These are phyloP conservation scores for Hydrozoanthus gracilis DNA, from an alignment of 92 coral and sea anemone species.

Conservation along the genomic window DNA sequence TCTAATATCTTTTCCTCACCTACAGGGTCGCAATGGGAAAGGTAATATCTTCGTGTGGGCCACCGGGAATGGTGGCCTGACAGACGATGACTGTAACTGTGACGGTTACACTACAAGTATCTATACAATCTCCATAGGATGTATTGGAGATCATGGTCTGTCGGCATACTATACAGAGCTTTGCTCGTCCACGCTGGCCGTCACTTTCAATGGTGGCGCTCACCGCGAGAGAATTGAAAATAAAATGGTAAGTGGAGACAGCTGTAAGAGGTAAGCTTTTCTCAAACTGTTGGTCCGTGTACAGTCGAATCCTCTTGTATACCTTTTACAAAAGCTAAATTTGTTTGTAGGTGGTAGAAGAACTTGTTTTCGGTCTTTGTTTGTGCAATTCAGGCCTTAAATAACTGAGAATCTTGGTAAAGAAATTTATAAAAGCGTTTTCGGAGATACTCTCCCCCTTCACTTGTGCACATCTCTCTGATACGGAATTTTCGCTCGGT, in stretches of 20 bases:
- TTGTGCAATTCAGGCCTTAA: no score
- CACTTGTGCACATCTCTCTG: no score
- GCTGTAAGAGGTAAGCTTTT: no score
- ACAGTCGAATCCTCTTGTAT: no score
- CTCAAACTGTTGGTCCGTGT: no score
- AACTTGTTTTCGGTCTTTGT: no score
- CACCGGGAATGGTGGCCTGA: slow-evolving; percentile 95
- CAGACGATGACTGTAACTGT: slow-evolving; percentile 95
- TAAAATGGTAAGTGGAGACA: slow-evolving; percentile 68
- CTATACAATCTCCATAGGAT: slow-evolving; percentile 90
- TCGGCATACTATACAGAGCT: slow-evolving; percentile 92
- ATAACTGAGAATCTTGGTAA: no score
- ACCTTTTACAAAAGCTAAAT: no score
- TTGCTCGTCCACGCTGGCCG: slow-evolving; percentile 91
- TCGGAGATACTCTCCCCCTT: no score
- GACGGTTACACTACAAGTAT: slow-evolving; percentile 96
- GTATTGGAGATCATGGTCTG: slow-evolving; percentile 91
- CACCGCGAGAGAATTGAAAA: slow-evolving; percentile 90
- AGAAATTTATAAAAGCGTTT: no score
- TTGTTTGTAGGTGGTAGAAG: no score
- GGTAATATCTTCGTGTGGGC: slow-evolving; percentile 97
- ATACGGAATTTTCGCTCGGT: no score
- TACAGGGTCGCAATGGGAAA: slow-evolving; percentile 93
- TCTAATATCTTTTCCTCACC: neutral
- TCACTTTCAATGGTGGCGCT: slow-evolving; percentile 92